These are phyloP conservation scores for Zelostemma sp. DNA, from an alignment of 1,140 invertebrate species.

Conservation along the genomic window DNA sequence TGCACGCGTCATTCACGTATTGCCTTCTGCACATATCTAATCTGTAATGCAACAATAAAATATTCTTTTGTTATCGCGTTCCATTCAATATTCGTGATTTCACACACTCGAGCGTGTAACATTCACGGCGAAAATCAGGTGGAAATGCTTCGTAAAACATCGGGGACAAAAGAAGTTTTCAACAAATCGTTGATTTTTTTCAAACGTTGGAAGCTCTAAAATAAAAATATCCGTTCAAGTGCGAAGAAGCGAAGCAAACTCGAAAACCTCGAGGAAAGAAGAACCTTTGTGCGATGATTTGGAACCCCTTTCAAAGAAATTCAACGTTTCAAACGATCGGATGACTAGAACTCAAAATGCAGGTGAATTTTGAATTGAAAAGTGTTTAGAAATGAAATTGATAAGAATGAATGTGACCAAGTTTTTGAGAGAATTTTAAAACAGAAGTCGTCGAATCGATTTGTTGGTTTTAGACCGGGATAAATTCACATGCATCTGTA, in stretches of 20 bases:
- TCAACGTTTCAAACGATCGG: neutral
- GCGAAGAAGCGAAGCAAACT: neutral
- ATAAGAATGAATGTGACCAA: neutral
- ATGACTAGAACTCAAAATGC: neutral
- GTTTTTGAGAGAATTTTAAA: too few species aligned
- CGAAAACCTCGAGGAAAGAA: conserved; percentile 7
- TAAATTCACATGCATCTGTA: neutral
- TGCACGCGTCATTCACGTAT: conserved; percentile 94
- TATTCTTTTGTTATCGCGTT: conserved; percentile 61
- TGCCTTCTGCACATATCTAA: conserved; percentile 98
- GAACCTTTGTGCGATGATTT: neutral
- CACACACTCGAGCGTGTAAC: conserved; percentile 49
- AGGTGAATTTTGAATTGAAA: neutral
- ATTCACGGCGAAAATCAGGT: neutral
- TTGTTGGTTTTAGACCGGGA: neutral
- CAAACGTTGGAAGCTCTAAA: neutral
- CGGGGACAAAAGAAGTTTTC: neutral
- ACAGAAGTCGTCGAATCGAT: neutral
- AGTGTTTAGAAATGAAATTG: too few species aligned
- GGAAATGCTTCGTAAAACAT: neutral
- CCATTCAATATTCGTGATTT: conserved; percentile 42
- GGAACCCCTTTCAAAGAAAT: too few species aligned
- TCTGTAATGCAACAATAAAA: conserved; percentile 80
- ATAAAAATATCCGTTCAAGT: conserved; percentile 4
- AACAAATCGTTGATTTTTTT: neutral